Evolutionary conservation across 2,113 vertebrate genomes (phyloP), one percentile per base, ranked within the genome.

Genomic region (Junco hyemalis): DNA sequence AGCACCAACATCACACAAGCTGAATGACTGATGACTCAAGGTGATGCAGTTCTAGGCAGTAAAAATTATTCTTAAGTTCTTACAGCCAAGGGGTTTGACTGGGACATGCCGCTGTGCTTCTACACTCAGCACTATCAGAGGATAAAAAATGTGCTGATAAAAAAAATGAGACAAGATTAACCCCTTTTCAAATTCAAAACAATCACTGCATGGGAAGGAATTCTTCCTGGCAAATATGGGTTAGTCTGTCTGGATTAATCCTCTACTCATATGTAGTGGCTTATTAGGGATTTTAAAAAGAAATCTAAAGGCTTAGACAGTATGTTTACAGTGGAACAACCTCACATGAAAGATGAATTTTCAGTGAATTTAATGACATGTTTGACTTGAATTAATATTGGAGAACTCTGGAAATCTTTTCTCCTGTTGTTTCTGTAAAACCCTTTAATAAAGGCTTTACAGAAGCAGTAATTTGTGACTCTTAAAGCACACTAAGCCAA

Each of bases 201-300:
- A 69, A 40, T 74, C 53, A 50, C 42, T 31, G 31, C 42, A 50
- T 48, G 44, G 42, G 50, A 82, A 87, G 76, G 54, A 84, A 60
- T 56, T 65, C 35, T 91, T 36, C 50, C 81, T 87, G 35, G 42
- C 31, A 60, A 91, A 72, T 79, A 33, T 74, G 60, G 74, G 88
- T 93, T 92, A 87, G 73, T 80, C 92, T 71, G 66, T 90, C 86
- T 91, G 79, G 68, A 35, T 79, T 95, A 95, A 97, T 95, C 85
- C 81, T 74, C 60, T 70, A 31, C 74, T 95, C 72, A 28, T 83
- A 71, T 59, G 42, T 25, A 47, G 93, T 77, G 42, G 68, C 40
- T 93, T 90, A 94, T 83, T 93, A 88, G 36, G 79, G 92, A 95
- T 96, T 95, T 86, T 20, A 38, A 42, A 92, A 71, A 83, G 80